Evolutionary conservation across 2,888 invertebrate species (phyloP).

Genomic region (Megaustenia siamemsis): DNA sequence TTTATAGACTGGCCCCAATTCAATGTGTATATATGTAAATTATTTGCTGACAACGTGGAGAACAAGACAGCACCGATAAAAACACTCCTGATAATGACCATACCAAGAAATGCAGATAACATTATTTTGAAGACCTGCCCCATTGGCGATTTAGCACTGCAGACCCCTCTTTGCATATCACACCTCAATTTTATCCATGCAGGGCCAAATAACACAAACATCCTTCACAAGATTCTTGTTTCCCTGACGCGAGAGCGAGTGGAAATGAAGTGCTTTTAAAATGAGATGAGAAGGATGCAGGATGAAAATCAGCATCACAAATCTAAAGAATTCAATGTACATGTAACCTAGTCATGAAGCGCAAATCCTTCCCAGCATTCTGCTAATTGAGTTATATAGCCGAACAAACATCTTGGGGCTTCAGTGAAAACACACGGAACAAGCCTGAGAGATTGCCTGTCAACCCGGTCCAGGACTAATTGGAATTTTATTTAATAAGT

Average conservation of each 20-base stretch:
- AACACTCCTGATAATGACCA: too few relatives aligned
- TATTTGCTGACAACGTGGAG: too few relatives aligned
- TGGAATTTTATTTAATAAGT: conserved; percentile 75
- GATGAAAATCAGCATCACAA: conserved; percentile 50
- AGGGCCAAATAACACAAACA: background rate
- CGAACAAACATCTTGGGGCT: conserved; percentile 61
- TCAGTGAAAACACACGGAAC: conserved; percentile 59
- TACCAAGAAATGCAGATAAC: background rate
- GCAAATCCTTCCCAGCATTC: conserved; percentile 30
- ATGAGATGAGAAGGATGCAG: conserved; percentile 2
- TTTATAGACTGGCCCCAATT: too few relatives aligned
- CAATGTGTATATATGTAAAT: too few relatives aligned
- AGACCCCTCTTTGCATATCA: background rate
- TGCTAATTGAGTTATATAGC: conserved; percentile 49
- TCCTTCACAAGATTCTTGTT: background rate
- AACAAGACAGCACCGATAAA: too few relatives aligned
- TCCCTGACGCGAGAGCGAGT: background rate
- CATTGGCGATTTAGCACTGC: background rate
- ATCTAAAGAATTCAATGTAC: conserved; percentile 45
- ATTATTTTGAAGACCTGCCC: background rate
- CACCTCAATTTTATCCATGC: background rate
- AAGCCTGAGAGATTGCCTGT: conserved; percentile 73
- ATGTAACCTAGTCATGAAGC: conserved; percentile 45
- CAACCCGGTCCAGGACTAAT: conserved; percentile 69
- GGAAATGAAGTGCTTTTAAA: background rate